Conservation (phyloP, 2,888 invertebrate genomes). For the Rotaria socialis region DNA sequence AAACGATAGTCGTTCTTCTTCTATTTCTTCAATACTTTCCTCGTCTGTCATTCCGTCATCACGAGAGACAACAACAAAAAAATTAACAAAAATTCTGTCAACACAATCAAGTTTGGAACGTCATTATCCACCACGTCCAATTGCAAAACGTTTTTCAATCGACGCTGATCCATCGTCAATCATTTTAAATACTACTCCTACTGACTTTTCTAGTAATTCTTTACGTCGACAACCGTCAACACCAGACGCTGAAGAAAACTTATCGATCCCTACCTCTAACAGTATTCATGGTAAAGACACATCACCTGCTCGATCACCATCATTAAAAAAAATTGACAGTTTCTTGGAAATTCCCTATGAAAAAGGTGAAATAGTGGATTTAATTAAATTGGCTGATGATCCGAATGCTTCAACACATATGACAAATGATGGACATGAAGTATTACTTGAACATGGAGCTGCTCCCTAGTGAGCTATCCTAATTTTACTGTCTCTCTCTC, state of each 20-base stretch:
- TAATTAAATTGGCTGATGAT: conserved; percentile 24
- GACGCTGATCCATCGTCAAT: conserved; percentile 30
- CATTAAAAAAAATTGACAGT: conserved; percentile 6
- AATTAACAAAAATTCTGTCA: conserved; percentile 20
- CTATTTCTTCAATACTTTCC: not conserved
- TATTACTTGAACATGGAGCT: conserved; percentile 25
- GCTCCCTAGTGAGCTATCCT: not conserved
- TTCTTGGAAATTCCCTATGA: conserved; percentile 32
- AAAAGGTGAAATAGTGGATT: conserved; percentile 33
- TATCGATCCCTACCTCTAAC: too few species aligned
- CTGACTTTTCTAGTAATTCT: not conserved
- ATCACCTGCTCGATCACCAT: not conserved
- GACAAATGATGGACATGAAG: conserved; percentile 9
- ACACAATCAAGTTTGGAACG: conserved; percentile 18
- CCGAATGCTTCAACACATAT: conserved; percentile 12
- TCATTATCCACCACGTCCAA: not conserved
- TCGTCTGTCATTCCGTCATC: not conserved
- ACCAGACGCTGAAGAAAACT: not conserved
- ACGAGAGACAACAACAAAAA: not conserved
- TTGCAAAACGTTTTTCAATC: conserved; percentile 22
- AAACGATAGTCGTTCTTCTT: not conserved
- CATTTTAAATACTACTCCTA: not conserved
- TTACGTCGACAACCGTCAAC: not conserved
- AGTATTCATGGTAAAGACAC: not conserved
- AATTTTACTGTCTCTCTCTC: not conserved